Evolutionary conservation across 2,113 vertebrate species (phyloP).

Genomic region (Catagonus wagneri): DNA sequence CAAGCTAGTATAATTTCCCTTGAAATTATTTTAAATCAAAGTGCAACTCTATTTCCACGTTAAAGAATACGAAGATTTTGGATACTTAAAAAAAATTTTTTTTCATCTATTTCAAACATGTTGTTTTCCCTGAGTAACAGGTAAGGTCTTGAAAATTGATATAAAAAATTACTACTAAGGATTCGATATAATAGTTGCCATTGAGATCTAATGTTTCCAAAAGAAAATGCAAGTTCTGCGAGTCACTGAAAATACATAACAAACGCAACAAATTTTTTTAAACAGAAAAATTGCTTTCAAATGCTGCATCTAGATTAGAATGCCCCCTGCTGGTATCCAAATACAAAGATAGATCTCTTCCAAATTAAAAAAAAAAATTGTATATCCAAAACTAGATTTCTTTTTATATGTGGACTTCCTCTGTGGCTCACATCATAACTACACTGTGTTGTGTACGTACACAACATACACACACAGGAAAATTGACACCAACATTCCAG

Average conservation of each 20-base stretch:
- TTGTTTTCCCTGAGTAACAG: background rate
- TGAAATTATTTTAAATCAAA: conserved; percentile 31
- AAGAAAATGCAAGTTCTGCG: conserved; percentile 38
- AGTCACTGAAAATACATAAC: background rate
- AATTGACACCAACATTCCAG: background rate
- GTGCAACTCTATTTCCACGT: background rate
- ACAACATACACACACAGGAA: background rate
- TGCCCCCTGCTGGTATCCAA: conserved; percentile 78
- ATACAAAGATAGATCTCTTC: conserved; percentile 45
- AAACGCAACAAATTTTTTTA: conserved; percentile 15
- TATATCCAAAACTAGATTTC: background rate
- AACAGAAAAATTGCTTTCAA: background rate
- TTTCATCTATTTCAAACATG: background rate
- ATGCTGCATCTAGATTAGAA: conserved; percentile 71
- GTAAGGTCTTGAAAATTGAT: background rate
- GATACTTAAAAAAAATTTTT: background rate
- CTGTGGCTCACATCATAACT: too few relatives aligned
- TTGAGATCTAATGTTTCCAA: conserved; percentile 18
- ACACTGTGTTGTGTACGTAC: too few relatives aligned
- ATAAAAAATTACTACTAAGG: conserved; percentile 21
- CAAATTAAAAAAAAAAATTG: rapidly evolving
- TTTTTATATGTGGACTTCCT: background rate
- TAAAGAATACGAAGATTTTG: conserved; percentile 35
- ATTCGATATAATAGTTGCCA: background rate
- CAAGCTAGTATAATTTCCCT: background rate